A percentile compares a stretch with the other conserved stretches of the same genome.
Conservation (phyloP, 2,888 invertebrate species). For the Lycia hirtaria region DNA sequence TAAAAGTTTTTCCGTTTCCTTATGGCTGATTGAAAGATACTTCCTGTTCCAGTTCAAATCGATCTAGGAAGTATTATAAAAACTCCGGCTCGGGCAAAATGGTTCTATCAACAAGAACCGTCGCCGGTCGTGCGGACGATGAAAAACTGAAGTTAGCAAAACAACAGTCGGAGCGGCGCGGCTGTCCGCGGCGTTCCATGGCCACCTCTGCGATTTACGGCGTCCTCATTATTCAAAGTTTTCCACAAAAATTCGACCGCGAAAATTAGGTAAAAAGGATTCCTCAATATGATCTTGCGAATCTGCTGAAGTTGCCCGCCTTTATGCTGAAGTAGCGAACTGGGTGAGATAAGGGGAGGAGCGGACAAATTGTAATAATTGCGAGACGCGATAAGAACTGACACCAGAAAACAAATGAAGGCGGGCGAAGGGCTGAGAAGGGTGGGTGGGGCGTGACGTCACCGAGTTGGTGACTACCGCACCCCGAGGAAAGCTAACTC, state of each 20-base stretch:
- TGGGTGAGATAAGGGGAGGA: constrained; percentile 83
- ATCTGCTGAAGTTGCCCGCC: constrained; percentile 80
- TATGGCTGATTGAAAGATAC: constrained; percentile 50
- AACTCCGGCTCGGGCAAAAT: constrained; percentile 51
- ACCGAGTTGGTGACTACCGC: constrained; percentile 55
- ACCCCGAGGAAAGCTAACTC: constrained; percentile 52
- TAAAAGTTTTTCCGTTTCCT: constrained; percentile 43
- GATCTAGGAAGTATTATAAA: constrained; percentile 44
- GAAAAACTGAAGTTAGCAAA: constrained; percentile 73
- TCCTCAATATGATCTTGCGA: constrained; percentile 77
- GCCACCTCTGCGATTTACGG: constrained; percentile 75
- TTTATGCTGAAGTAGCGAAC: constrained; percentile 82
- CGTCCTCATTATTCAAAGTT: constrained; percentile 78
- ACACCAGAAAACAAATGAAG: constrained; percentile 85
- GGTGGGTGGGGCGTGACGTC: constrained; percentile 67
- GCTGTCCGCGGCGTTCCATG: constrained; percentile 67
- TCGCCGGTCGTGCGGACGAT: constrained; percentile 59
- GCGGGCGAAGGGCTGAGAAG: constrained; percentile 57
- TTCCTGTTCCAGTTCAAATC: constrained; percentile 42
- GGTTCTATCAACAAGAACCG: constrained; percentile 65
- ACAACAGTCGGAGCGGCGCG: constrained; percentile 68
- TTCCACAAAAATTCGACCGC: constrained; percentile 63
- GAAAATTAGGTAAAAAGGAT: constrained; percentile 71
- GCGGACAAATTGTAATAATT: constrained; percentile 86
- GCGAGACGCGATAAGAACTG: constrained; percentile 84